Conservation (phyloP, 2,888 invertebrate species). For the Autographa gamma region DNA sequence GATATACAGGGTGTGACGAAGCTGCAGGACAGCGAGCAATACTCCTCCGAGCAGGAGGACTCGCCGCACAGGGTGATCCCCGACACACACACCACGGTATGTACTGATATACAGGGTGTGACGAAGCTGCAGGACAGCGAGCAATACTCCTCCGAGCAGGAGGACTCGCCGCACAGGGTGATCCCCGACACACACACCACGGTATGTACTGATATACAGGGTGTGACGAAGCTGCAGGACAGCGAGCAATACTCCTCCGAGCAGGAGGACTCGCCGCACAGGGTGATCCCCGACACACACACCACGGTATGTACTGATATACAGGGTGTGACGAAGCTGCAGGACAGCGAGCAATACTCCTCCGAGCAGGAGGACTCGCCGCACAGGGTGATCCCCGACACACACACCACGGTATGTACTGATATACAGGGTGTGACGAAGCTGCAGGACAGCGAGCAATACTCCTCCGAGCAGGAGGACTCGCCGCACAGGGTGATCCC, state of each 20-base stretch:
- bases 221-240: too few relatives aligned
- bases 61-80: slow-evolving; percentile 29
- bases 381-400: slow-evolving; percentile 31
- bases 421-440: background rate
- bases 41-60: slow-evolving; percentile 74
- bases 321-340: too few relatives aligned
- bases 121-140: too few relatives aligned
- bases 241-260: slow-evolving; percentile 75
- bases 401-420: slow-evolving; percentile 45
- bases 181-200: slow-evolving; percentile 44
- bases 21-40: slow-evolving; percentile 67
- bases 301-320: slow-evolving; percentile 36
- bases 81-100: slow-evolving; percentile 47
- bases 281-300: slow-evolving; percentile 40
- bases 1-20: background rate
- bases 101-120: slow-evolving; percentile 1
- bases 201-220: slow-evolving; percentile 23
- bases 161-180: slow-evolving; percentile 48
- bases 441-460: slow-evolving; percentile 67
- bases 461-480: slow-evolving; percentile 74
- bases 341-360: slow-evolving; percentile 71
- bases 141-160: slow-evolving; percentile 76
- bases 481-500: slow-evolving; percentile 29
- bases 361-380: slow-evolving; percentile 68
- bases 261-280: slow-evolving; percentile 57